Base-by-base conservation (phyloP, 2,888 invertebrate species). In the Pachycephus smyrnensis region DNA sequence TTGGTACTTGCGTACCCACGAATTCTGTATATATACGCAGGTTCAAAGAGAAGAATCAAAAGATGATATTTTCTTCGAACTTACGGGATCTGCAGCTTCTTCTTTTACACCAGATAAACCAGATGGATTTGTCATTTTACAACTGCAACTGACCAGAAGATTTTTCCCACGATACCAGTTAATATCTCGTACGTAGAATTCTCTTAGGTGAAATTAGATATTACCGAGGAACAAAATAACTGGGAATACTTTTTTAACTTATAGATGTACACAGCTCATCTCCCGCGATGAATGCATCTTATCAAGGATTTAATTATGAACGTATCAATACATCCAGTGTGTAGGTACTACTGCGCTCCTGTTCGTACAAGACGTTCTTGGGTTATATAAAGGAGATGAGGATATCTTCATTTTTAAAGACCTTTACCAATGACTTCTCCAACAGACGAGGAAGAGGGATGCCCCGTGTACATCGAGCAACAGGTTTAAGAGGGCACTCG, bases 371-470 rank as follows among this genome's bases (percentile, higher is more conserved):
- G 55, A 55, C 23, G 9, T 6, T 55, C 23, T 2, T 23, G 23
- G 15, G 6, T 23, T 55, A 23, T 23, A 55, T 55, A 23, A 37
- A 31, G 35, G 40, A 37, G 73, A 71, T 68, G 75, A 71, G 12
- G 80, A 85, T 84, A 84, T 83, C 85, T 85, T 83, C 79, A 85
- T 85, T 84, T 83, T 81, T 82, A 82, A 81, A 83, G 35, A 35
- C 37, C 55, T 32, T 55, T 23, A 32, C 30, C 68, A 32, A 69
- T 73, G 37, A 30, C 71, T 35, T 78, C 33, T 15, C 71, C 69
- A 73, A n/a, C 36, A 73, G 69, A 55, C 36, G 40, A 35, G 32
- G 30, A 73, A 69, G 68, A 71, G n/a, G n/a, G 36, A 69, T 32
- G 40, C 30, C 73, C 78, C 79, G 69, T 71, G 35, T 68, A 68